A percentile compares a stretch with the other conserved stretches of the same genome.
These are phyloP conservation scores for Notarius lentiginosus DNA, from an alignment of 2,113 vertebrate genomes.

Conservation along the genomic window DNA sequence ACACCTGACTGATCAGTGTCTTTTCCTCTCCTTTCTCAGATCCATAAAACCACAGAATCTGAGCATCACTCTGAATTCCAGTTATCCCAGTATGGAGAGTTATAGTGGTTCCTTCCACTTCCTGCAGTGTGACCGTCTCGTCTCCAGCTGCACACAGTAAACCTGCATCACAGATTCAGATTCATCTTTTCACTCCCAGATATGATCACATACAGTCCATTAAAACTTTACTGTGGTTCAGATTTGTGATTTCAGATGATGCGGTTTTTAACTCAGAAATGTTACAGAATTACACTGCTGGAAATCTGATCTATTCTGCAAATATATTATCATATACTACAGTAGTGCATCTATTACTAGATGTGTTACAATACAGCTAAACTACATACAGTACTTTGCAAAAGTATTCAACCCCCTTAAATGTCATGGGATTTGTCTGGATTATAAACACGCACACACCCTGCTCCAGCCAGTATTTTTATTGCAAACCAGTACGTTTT, in stretches of 20 bases:
- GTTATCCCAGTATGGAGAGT: no score
- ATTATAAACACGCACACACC: no score
- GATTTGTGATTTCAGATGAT: background rate
- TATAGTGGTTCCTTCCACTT: conserved; percentile 20
- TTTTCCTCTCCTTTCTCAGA: no score
- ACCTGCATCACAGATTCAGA: background rate
- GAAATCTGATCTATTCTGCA: background rate
- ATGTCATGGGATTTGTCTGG: no score
- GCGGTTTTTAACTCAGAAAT: background rate
- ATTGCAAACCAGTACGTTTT: no score
- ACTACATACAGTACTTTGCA: background rate
- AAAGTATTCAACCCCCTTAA: no score
- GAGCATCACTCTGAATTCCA: no score
- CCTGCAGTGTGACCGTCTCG: background rate
- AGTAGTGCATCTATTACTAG: background rate
- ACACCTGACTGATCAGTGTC: no score
- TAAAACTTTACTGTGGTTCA: background rate
- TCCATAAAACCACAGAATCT: no score
- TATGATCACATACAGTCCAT: background rate
- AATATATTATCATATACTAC: background rate
- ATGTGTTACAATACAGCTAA: background rate
- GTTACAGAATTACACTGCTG: background rate
- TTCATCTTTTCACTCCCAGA: background rate
- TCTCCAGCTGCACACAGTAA: background rate
- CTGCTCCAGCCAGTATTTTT: no score